Conservation (phyloP, 2,797 vertebrate genomes). For the Brachyalestes nurse region DNA sequence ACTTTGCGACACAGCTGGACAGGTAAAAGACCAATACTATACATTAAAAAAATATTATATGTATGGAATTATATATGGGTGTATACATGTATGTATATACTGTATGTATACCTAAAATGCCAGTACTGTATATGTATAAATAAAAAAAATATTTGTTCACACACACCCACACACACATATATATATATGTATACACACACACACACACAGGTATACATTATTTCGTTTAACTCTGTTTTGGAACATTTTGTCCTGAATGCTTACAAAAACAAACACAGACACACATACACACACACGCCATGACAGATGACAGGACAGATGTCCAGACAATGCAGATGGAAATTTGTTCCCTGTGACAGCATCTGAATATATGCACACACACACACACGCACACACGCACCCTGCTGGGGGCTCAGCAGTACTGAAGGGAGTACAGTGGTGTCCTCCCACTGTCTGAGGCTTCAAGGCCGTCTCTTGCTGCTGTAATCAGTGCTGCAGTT, state of each 20-base stretch:
- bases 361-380: slow-evolving; percentile 2
- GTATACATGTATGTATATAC: too few relatives aligned
- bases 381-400: not conserved
- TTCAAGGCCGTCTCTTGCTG: slow-evolving; percentile 10
- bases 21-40: slow-evolving; percentile 72
- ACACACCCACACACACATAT: too few relatives aligned
- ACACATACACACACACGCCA: not conserved
- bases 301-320: not conserved
- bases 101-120: too few relatives aligned
- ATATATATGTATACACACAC: too few relatives aligned
- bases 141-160: too few relatives aligned
- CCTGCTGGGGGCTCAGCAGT: slow-evolving; percentile 3
- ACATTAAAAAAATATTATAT: too few relatives aligned
- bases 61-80: too few relatives aligned
- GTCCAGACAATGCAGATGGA: not conserved
- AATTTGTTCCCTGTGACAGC: not conserved
- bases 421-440: slow-evolving; percentile 23
- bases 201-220: too few relatives aligned
- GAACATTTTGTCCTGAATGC: not conserved
- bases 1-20: slow-evolving; percentile 87
- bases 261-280: not conserved
- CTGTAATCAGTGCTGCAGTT: not conserved
- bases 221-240: not conserved
- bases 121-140: too few relatives aligned
- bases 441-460: not conserved